Base-by-base conservation (phyloP, 2,113 vertebrate genomes). In the Anolis carolinensis region DNA sequence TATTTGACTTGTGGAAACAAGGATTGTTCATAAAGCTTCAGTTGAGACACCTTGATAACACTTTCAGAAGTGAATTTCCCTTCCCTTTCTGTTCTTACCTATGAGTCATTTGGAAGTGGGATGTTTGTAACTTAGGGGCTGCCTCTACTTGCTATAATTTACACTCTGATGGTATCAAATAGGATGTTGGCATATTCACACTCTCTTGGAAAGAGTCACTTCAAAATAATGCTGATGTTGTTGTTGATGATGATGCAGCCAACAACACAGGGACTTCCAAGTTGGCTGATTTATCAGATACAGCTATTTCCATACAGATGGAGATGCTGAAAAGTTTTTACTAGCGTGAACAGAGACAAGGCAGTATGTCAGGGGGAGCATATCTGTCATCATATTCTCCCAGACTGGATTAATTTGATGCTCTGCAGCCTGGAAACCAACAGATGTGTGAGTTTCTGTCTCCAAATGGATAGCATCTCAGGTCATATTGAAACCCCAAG, bases 191-290 rank as follows among this genome's bases (percentile, higher is more conserved):
- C 55, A 95, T 95, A 96, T 94, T 97, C 96, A 95, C 93, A 95
- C 94, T 97, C 97, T 93, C 88, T 95, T 96, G 97, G 96, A 96
- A 95, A 95, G 82, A 59, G 95, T 97, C 97, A 96, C 94, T 96
- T 95, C 94, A 94, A 93, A 94, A 94, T 95, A 97, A 97, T 97
- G 96, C 39, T 44, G 39, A 92, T 95, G 96, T 93, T 92, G 87
- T 86, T 92, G 92, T 89, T 59, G 90, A 94, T 71, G 92, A 94
- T 95, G 93, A 92, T 92, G 91, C 30, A 14, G 96, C 92, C 91
- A 92, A 89, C 89, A 92, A 93, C 91, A 92, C 92, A 90, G 86
- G 76, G 67, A 94, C 93, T 90, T 79, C 87, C 86, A 91, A 92
- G 90, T 83, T 30, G 50, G 79, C 87, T 94, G 94, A 96, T 96